These are phyloP conservation scores for Trididemnum clinides DNA, from an alignment of 23 tunicate genomes.

Conservation along the genomic window DNA sequence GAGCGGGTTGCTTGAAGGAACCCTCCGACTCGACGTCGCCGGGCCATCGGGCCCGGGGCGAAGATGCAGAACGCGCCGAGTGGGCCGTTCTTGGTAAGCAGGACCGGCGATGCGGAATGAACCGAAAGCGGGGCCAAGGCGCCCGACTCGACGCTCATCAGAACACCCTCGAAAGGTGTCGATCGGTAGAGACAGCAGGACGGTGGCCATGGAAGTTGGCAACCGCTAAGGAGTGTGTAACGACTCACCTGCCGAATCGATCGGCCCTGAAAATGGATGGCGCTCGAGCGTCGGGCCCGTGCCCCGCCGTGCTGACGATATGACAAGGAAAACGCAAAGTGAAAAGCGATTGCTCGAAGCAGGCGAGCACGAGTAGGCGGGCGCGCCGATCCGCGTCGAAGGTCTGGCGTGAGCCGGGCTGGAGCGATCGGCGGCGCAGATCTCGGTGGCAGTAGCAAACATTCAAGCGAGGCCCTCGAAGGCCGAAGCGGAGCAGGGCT, in stretches of 20 bases:
- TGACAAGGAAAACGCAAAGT: no score
- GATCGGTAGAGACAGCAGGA: slow-evolving; percentile 76
- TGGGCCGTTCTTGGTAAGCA: no score
- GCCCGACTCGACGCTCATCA: slow-evolving; percentile 52
- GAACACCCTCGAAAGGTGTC: slow-evolving; percentile 36
- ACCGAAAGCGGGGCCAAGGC: slow-evolving; percentile 44
- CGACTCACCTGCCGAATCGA: slow-evolving; percentile 76
- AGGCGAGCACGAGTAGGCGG: slow-evolving; percentile 62
- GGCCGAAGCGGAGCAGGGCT: slow-evolving; percentile 69
- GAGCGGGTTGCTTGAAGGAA: no score
- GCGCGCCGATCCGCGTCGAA: slow-evolving; percentile 45
- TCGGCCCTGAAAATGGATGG: slow-evolving; percentile 75
- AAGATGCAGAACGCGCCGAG: no score
- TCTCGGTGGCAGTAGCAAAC: slow-evolving; percentile 48
- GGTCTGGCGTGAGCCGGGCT: slow-evolving; percentile 14
- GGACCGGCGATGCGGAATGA: slow-evolving; percentile 15
- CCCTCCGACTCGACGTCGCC: no score
- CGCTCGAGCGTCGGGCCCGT: slow-evolving; percentile 68
- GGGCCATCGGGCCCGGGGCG: no score
- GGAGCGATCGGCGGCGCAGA: slow-evolving; percentile 41
- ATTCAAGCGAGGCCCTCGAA: slow-evolving; percentile 48
- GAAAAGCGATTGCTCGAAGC: slow-evolving; percentile 7
- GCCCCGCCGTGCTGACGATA: slow-evolving; percentile 41
- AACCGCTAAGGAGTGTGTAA: slow-evolving; percentile 77
- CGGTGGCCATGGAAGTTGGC: slow-evolving; percentile 83